Evolutionary conservation across 2,113 vertebrate species (phyloP).

Genomic region (Cynopterus brachyotis): DNA sequence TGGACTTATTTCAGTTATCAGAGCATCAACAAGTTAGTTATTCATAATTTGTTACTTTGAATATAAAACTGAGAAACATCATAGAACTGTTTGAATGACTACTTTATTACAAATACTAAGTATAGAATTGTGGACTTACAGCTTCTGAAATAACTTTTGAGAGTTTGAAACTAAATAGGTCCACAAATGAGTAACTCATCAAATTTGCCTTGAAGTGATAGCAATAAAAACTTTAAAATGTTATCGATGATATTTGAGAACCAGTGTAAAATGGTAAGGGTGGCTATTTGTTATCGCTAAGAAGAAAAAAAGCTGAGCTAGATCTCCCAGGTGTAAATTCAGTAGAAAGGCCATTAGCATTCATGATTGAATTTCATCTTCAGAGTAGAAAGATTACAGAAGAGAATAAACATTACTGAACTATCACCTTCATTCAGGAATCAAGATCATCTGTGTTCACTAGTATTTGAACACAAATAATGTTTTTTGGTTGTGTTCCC

Average conservation of each 20-base stretch:
- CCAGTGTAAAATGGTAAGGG: background rate
- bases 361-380: conserved; percentile 40
- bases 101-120: background rate
- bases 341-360: background rate
- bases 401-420: background rate
- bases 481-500: background rate
- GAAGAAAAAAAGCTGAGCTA: background rate
- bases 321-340: background rate
- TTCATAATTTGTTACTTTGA: background rate
- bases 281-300: background rate
- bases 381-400: background rate
- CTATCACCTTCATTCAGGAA: background rate
- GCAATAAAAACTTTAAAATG: background rate
- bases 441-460: background rate
- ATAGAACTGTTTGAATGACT: background rate
- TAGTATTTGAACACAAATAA: background rate
- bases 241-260: conserved; percentile 28
- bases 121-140: background rate
- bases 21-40: background rate
- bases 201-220: conserved; percentile 26
- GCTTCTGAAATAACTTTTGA: background rate
- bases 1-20: background rate
- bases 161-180: background rate
- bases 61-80: background rate
- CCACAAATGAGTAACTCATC: background rate